Conservation (phyloP, 2,797 vertebrate species). For the Spinus olivaceus region DNA sequence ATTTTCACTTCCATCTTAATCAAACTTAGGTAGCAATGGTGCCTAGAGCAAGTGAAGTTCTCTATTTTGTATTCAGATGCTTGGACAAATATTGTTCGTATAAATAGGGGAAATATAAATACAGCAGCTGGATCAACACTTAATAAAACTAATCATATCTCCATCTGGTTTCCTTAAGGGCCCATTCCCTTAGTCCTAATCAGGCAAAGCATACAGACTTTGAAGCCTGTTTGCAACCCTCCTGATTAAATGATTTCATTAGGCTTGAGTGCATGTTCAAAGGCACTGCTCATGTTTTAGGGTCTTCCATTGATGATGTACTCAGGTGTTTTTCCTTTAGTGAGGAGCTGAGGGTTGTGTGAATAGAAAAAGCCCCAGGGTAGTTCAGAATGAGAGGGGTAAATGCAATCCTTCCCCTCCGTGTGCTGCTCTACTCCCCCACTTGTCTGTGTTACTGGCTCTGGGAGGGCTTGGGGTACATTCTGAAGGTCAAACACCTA, state of each 20-base stretch:
- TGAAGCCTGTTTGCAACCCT: slow-evolving; percentile 26
- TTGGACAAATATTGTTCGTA: slow-evolving; percentile 55
- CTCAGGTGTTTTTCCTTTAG: neutral
- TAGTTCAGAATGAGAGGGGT: neutral
- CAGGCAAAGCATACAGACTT: slow-evolving; percentile 48
- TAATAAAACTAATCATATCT: slow-evolving; percentile 64
- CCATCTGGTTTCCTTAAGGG: slow-evolving; percentile 47
- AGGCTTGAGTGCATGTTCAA: neutral
- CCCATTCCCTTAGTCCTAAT: slow-evolving; percentile 52
- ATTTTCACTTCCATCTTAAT: slow-evolving; percentile 37
- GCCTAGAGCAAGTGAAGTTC: slow-evolving; percentile 27
- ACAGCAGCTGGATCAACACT: slow-evolving; percentile 55
- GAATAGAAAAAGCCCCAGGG: neutral
- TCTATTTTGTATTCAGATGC: slow-evolving; percentile 39
- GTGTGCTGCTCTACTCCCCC: neutral
- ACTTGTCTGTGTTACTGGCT: neutral
- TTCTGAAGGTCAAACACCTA: neutral
- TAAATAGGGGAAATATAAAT: slow-evolving; percentile 52
- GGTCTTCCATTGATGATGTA: neutral
- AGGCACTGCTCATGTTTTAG: neutral
- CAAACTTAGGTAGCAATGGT: neutral
- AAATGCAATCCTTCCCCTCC: neutral
- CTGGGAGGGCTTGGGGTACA: neutral
- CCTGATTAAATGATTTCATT: slow-evolving; percentile 62
- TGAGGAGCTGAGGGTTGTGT: neutral